phyloP scores from a whole-genome alignment of 2,888 invertebrate species.

The Exephanes ischioxanthus region DNA sequence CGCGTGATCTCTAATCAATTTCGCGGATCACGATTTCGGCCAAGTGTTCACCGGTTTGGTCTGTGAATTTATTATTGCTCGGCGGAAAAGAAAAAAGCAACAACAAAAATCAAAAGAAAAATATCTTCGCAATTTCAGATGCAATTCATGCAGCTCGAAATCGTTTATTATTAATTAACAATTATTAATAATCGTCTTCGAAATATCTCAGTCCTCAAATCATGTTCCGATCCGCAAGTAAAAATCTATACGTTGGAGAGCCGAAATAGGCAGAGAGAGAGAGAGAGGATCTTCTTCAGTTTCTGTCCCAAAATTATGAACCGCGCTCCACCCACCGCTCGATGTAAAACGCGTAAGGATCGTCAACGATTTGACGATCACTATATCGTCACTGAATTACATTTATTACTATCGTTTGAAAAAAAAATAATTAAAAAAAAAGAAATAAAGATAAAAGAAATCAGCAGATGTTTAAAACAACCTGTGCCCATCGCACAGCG shows the following conservation, averaged over 20 bases:
- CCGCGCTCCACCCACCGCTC: constrained; percentile 74
- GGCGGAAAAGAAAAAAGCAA: background rate
- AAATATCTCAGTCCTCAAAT: background rate
- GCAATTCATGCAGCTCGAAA: background rate
- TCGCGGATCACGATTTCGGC: background rate
- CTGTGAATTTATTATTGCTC: background rate
- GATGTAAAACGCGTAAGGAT: constrained; percentile 70
- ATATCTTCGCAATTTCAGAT: background rate
- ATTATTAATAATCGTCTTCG: constrained; percentile 8
- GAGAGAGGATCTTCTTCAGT: constrained; percentile 68
- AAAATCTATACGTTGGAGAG: background rate
- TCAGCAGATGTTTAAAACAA: constrained; percentile 26
- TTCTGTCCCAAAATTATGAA: constrained; percentile 79
- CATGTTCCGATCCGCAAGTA: background rate
- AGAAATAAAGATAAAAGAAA: constrained; percentile 11
- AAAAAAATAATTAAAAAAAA: constrained; percentile 13
- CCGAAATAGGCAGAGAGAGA: background rate
- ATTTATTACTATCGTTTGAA: constrained; percentile 41
- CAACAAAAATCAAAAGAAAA: background rate
- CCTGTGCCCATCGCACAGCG: constrained; percentile 32
- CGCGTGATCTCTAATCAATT: background rate
- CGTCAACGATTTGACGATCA: constrained; percentile 40
- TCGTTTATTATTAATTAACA: constrained; percentile 4
- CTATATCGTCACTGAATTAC: constrained; percentile 31
- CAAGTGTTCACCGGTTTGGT: background rate